Evolutionary conservation across 92 coral and sea anemone genomes (phyloP).

Genomic region (Palythoa caribaeorum): DNA sequence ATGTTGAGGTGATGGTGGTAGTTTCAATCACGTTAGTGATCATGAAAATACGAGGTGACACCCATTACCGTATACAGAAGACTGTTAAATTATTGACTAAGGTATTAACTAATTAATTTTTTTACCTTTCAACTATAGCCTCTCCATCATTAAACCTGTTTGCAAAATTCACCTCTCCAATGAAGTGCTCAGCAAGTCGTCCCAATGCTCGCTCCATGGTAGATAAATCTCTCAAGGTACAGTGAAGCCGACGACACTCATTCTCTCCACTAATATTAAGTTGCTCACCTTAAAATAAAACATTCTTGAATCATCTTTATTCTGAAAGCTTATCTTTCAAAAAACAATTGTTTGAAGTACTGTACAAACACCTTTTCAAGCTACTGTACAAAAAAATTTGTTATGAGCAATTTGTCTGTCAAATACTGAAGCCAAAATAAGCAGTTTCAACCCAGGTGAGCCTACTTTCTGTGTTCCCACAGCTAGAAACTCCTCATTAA

Average conservation of each 20-base stretch:
- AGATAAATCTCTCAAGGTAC: conserved; percentile 87
- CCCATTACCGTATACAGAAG: too few relatives aligned
- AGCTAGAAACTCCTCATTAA: too few relatives aligned
- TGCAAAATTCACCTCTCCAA: conserved; percentile 95
- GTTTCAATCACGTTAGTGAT: neutral
- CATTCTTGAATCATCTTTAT: neutral
- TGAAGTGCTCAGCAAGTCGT: conserved; percentile 93
- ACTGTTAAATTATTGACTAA: too few relatives aligned
- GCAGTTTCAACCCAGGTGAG: too few relatives aligned
- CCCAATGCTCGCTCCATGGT: conserved; percentile 95
- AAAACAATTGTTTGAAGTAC: too few relatives aligned
- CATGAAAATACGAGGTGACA: neutral
- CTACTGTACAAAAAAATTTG: neutral
- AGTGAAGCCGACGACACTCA: conserved; percentile 91
- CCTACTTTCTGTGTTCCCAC: too few relatives aligned
- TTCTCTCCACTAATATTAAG: conserved; percentile 79
- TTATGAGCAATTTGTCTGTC: too few relatives aligned
- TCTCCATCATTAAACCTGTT: conserved; percentile 95
- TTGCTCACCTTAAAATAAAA: conserved; percentile 67
- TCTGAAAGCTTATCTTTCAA: too few relatives aligned
- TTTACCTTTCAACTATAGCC: conserved; percentile 90
- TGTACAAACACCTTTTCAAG: too few relatives aligned
- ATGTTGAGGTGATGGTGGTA: neutral
- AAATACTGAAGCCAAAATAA: too few relatives aligned
- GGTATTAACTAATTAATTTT: neutral